Conservation (phyloP, 2,888 invertebrate genomes). For the Catonia carolina region DNA sequence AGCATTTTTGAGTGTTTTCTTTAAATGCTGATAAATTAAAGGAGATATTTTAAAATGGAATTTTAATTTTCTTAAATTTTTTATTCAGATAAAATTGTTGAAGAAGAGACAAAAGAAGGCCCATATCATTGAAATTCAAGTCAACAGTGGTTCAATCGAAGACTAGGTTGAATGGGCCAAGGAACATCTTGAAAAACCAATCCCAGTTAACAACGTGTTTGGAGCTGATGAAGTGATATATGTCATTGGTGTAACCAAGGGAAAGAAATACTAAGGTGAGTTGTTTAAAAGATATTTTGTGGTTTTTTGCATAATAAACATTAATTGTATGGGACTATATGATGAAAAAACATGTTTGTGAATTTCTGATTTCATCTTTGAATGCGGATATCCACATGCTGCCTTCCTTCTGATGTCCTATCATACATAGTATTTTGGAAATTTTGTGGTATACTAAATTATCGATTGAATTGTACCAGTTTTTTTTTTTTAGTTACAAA, state of each 20-base stretch:
- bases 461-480: too few species aligned
- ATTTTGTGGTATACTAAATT: too few species aligned
- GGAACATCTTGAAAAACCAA: slow-evolving; percentile 90
- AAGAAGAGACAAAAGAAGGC: slow-evolving; percentile 99
- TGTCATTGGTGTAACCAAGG: slow-evolving; percentile 97
- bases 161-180: slow-evolving; percentile 98
- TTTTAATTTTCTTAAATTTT: slow-evolving; percentile 3
- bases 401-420: slow-evolving; percentile 54
- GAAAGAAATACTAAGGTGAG: slow-evolving; percentile 96
- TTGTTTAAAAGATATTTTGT: too few species aligned
- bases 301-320: not conserved
- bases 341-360: slow-evolving; percentile 49
- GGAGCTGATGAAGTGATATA: slow-evolving; percentile 98
- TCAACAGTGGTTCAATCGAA: slow-evolving; percentile 93
- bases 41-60: too few species aligned
- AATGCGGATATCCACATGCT: slow-evolving; percentile 43
- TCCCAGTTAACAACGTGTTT: slow-evolving; percentile 87
- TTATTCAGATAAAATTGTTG: slow-evolving; percentile 82
- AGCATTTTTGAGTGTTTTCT: too few species aligned
- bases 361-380: slow-evolving; percentile 38
- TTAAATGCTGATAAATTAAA: too few species aligned
- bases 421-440: slow-evolving; percentile 1
- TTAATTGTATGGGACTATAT: slow-evolving; percentile 36
- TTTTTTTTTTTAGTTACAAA: too few species aligned
- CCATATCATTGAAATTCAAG: slow-evolving; percentile 98